Percentiles rank a stretch among this genome's conserved stretches.
These are phyloP conservation scores for Argopecten irradians DNA, from an alignment of 1,140 invertebrate species.

Conservation along the genomic window DNA sequence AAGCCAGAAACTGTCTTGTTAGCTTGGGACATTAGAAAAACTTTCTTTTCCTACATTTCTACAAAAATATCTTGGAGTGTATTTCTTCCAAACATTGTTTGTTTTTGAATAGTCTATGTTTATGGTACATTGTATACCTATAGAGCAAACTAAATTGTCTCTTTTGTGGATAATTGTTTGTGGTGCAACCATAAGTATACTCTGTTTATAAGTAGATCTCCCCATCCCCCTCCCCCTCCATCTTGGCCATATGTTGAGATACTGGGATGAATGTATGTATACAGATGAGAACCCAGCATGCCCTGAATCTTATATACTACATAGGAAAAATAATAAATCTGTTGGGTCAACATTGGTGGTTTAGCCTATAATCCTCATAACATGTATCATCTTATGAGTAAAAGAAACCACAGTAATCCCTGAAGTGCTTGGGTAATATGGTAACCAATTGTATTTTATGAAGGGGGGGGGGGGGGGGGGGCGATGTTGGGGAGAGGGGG, in stretches of 20 bases:
- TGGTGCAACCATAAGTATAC: no score
- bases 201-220: no score
- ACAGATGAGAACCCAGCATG: not conserved
- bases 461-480: no score
- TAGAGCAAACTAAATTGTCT: no score
- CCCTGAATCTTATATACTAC: not conserved
- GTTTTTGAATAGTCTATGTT: no score
- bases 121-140: no score
- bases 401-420: not conserved
- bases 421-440: not conserved
- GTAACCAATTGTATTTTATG: no score
- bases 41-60: not conserved
- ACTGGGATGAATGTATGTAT: not conserved
- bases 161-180: no score
- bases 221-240: no score
- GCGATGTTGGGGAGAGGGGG: no score
- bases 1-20: not conserved
- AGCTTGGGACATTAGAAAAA: not conserved
- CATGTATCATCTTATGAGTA: not conserved
- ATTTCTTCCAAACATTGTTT: not conserved
- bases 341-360: not conserved
- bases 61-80: not conserved
- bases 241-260: not conserved
- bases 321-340: not conserved
- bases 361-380: not conserved